Base-by-base conservation (phyloP, 2,113 vertebrate species). In the Pterophyllum scalare region DNA sequence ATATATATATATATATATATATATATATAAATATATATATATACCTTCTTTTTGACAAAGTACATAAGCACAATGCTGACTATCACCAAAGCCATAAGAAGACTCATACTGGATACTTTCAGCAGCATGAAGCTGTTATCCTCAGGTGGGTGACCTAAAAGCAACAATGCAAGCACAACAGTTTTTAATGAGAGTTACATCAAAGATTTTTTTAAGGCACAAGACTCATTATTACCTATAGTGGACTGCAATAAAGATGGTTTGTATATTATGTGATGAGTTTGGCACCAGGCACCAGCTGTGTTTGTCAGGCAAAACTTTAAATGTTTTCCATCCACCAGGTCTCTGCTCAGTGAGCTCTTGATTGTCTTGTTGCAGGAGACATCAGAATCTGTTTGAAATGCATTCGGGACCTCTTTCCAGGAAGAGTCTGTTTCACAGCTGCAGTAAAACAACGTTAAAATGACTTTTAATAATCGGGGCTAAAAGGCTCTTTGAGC, bases 231-330 rank as follows among this genome's bases (percentile, higher is more conserved):
- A 1, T 49, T 86, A 88, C 91, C 80, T 57, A 0, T 78, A 17
- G 3, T 28, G 19, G 20, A 0, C n/a, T 11, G 1, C 0, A 0
- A 0, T 4, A 0, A 3, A 4, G 10, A 1, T 6, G 0, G 0
- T 0, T 28, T 2, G 14, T 56, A 3, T 2, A 81, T 12, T 9
- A 11, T 1, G 2, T 33, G 0, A 1, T 2, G 2, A 8, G 0
- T 6, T 19, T 75, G 3, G 10, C 98, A 99, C 76, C 93, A 85
- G 0, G 77, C 90, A 38, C 94, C 96, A 0, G 91, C 56, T 1
- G 91, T 89, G 89, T 97, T 98, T 17, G 85, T 90, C 2, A 97
- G 91, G 54, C 97, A 99, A 83, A 97, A 97, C 84, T 88, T 90
- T 77, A 93, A 72, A 5, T 79, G 67, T 20, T 83, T 13, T 89